Evolutionary conservation across 2,797 vertebrate species (phyloP).

Genomic region (Limnodromus scolopaceus): DNA sequence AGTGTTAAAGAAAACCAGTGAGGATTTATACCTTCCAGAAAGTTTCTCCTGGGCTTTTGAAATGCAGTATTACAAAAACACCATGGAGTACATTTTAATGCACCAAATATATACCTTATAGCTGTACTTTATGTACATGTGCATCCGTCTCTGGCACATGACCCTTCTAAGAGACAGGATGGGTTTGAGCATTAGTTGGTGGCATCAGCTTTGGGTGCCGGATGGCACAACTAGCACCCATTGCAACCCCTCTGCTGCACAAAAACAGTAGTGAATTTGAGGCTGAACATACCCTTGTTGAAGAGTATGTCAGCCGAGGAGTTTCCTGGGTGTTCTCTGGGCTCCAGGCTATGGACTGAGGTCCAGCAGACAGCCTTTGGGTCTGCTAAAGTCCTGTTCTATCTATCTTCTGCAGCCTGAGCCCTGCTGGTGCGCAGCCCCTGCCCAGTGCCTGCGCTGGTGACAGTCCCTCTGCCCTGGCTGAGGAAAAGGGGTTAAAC

Average conservation of each 20-base stretch:
- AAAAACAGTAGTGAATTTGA: background rate
- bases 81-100: background rate
- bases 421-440: accelerated
- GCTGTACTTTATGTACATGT: background rate
- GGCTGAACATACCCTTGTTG: background rate
- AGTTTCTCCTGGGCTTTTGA: background rate
- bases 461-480: background rate
- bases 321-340: background rate
- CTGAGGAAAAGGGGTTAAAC: background rate
- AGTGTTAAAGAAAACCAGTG: background rate
- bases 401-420: background rate
- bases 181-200: background rate
- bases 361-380: background rate
- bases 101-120: background rate
- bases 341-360: background rate
- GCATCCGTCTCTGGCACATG: background rate
- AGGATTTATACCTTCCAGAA: background rate
- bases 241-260: background rate
- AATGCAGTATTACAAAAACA: background rate
- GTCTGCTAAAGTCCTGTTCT: background rate
- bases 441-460: accelerated
- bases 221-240: background rate
- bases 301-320: background rate
- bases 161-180: background rate
- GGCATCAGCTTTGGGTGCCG: background rate